Base-by-base conservation (phyloP, 2,888 invertebrate genomes). In the Amiota minor region DNA sequence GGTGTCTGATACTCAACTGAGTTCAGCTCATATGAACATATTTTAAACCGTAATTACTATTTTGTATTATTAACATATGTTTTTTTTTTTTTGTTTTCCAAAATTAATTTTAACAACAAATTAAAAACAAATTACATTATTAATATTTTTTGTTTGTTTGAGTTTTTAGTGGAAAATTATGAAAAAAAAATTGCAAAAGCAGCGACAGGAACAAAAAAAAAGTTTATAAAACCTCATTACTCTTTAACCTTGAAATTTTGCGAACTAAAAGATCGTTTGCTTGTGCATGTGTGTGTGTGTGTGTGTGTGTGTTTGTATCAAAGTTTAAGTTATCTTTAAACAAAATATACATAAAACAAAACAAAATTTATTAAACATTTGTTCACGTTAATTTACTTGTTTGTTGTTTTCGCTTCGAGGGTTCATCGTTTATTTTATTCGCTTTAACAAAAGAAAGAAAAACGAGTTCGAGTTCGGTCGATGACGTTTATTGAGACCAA, bases 241-340 rank as follows among this genome's bases (percentile, higher is more conserved):
- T 23, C 1, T 23, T 16, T 62, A 68, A 49, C 67, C 67, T 68
- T 68, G 67, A 68, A 68, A 23, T 50, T 67, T 68, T 50, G 65
- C 65, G 2, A 35, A 35, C 35, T 35, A 35, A 35, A 35, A 35
- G 35, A 35, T 35, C 35, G 35, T 35, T 35, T 35, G 35, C 6
- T 4, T 35, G 35, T 8, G 35, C 35, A 35, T 35, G 35, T 23
- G 23, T 23, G 23, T 23, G 23, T 23, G 23, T 23, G 23, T 23
- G 23, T 23, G 23, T 23, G 23, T 35, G 35, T 35, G 35, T 35
- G 35, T 35, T 11, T 50, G 53, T 53, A 53, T 50, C 67, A 68
- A 68, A 68, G 67, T 68, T 68, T 53, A 68, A 53, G 50, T 23
- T 53, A 68, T 53, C 67, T 20, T 11, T 20, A 67, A 56, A 67